Conservation (phyloP, 2,888 invertebrate genomes). For the Drosophila trichaetosa region DNA sequence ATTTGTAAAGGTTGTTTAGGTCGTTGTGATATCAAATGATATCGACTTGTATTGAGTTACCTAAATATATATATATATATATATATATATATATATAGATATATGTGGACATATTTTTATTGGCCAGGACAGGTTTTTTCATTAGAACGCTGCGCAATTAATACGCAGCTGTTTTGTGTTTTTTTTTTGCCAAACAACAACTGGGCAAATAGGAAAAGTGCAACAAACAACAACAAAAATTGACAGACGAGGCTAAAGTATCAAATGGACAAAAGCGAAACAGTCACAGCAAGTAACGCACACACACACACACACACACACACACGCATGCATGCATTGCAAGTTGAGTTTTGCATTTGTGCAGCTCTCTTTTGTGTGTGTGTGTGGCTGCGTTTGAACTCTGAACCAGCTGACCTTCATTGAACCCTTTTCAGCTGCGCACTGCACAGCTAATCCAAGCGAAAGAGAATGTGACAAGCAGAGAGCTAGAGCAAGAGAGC, state of each 20-base stretch:
- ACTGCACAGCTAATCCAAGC: conserved; percentile 19
- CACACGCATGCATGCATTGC: background rate
- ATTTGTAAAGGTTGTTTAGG: conserved; percentile 63
- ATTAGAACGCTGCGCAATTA: conserved; percentile 67
- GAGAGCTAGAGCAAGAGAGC: background rate
- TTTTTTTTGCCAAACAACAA: conserved; percentile 59
- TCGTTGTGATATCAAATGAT: conserved; percentile 60
- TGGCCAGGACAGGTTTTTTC: conserved; percentile 46
- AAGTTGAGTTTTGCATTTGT: conserved; percentile 27
- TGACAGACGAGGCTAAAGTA: conserved; percentile 80
- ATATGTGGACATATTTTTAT: background rate
- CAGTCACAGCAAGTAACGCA: conserved; percentile 46
- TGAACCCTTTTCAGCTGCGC: conserved; percentile 75
- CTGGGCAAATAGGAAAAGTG: conserved; percentile 74
- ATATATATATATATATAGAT: background rate
- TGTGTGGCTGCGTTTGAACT: conserved; percentile 76
- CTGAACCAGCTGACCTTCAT: conserved; percentile 84
- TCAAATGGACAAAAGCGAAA: conserved; percentile 73
- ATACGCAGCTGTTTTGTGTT: conserved; percentile 70
- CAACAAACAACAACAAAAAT: conserved; percentile 49
- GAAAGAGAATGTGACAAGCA: background rate
- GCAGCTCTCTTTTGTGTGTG: conserved; percentile 30
- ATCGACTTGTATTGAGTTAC: conserved; percentile 60
- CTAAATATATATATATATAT: background rate
- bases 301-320: conserved; percentile 18